Evolutionary conservation across 2,888 invertebrate species (phyloP).

Genomic region (Prosapia bicincta): DNA sequence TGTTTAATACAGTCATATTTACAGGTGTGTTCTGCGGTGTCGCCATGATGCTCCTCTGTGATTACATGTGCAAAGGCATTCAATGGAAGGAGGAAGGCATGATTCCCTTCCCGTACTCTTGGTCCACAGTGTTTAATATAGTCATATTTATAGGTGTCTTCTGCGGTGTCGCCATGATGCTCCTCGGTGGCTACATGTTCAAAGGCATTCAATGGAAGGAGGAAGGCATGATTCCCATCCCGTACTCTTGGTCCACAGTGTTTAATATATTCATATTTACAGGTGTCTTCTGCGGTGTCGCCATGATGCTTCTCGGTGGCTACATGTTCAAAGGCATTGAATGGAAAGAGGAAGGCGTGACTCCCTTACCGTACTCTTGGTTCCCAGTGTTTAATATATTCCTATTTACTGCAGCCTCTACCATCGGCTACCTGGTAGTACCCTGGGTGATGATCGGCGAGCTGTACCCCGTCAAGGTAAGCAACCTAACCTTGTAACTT

Average conservation of each 20-base stretch:
- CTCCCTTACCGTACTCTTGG: constrained; percentile 51
- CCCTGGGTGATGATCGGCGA: constrained; percentile 76
- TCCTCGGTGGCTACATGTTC: constrained; percentile 59
- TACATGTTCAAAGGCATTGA: constrained; percentile 57
- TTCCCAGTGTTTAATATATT: constrained; percentile 60
- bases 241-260: constrained; percentile 59
- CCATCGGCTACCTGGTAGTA: constrained; percentile 63
- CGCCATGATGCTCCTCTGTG: constrained; percentile 58
- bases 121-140: constrained; percentile 61
- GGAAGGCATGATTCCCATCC: constrained; percentile 41
- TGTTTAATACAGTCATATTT: no score
- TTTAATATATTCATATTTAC: constrained; percentile 53
- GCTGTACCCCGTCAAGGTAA: constrained; percentile 62
- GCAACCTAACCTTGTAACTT: no score
- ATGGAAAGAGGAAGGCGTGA: constrained; percentile 48
- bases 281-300: constrained; percentile 56
- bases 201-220: constrained; percentile 52
- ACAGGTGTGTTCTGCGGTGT: constrained; percentile 55
- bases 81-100: constrained; percentile 49
- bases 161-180: constrained; percentile 61
- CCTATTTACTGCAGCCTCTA: constrained; percentile 59
- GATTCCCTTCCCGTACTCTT: constrained; percentile 47
- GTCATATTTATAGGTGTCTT: constrained; percentile 52
- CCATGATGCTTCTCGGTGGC: constrained; percentile 58
- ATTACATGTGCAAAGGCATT: constrained; percentile 57